A percentile compares a stretch with the other conserved stretches of the same genome.
phyloP scores from a whole-genome alignment of 2,888 invertebrate genomes.

The Ichneumon xanthorius region DNA sequence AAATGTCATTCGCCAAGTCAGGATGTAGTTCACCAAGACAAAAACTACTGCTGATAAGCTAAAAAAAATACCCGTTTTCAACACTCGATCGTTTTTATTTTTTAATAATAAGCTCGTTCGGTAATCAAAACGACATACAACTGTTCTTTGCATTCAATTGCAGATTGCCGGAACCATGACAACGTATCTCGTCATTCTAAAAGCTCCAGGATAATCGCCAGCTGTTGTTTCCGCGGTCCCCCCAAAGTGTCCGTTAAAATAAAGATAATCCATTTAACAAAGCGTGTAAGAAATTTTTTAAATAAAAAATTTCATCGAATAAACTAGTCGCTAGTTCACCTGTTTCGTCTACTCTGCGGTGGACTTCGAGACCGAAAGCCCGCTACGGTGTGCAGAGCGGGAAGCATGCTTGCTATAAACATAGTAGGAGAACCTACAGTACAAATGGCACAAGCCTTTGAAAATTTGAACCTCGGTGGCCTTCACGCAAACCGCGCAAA shows the following conservation, averaged over 20 bases:
- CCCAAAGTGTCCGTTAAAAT: background rate
- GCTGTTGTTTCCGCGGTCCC: background rate
- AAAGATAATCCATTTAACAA: background rate
- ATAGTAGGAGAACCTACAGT: background rate
- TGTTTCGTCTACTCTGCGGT: background rate
- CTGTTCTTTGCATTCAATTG: slow-evolving; percentile 12
- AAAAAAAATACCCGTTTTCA: too few species aligned
- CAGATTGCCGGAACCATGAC: slow-evolving; percentile 65
- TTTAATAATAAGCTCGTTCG: background rate
- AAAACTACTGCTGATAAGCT: too few species aligned
- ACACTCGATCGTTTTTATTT: background rate
- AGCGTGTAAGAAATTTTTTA: background rate
- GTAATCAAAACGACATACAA: background rate
- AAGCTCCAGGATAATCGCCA: slow-evolving; percentile 41
- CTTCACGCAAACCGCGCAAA: background rate
- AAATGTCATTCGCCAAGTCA: too few species aligned
- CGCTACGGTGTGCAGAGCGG: background rate
- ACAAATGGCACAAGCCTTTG: background rate
- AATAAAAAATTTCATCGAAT: background rate
- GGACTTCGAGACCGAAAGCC: background rate
- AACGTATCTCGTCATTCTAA: slow-evolving; percentile 64
- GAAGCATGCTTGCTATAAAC: background rate
- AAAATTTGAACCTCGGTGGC: background rate
- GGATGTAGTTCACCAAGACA: too few species aligned
- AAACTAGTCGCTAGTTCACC: background rate